These are phyloP conservation scores for Trachymyrmex septentrionalis DNA, from an alignment of 1,140 invertebrate species.

Conservation along the genomic window DNA sequence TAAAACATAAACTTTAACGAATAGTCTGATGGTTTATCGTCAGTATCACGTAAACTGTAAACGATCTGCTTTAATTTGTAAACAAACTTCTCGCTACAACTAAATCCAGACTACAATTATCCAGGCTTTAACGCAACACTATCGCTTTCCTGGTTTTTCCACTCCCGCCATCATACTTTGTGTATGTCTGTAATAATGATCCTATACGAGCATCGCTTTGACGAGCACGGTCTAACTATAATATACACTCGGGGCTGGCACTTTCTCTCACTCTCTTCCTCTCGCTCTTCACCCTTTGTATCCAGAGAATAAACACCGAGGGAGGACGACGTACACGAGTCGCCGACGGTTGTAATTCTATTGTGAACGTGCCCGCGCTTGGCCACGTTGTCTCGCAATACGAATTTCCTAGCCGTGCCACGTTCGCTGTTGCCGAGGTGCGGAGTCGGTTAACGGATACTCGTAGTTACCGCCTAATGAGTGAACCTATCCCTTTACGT, in stretches of 20 bases:
- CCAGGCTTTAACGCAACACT: not conserved
- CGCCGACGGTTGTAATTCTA: slow-evolving; percentile 60
- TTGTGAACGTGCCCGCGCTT: slow-evolving; percentile 64
- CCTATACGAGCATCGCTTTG: slow-evolving; percentile 27
- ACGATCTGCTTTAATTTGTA: not conserved
- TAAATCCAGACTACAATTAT: slow-evolving; percentile 36
- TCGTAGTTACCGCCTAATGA: slow-evolving; percentile 77
- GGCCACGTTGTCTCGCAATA: slow-evolving; percentile 54
- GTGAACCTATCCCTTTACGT: slow-evolving; percentile 77
- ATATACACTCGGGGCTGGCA: slow-evolving; percentile 22
- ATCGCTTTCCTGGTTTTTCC: slow-evolving; percentile 33
- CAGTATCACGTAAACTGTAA: not conserved
- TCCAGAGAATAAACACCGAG: slow-evolving; percentile 55
- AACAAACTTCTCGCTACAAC: not conserved
- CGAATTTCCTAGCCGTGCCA: slow-evolving; percentile 67
- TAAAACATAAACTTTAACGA: not conserved
- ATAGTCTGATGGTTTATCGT: not conserved
- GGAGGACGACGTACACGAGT: slow-evolving; percentile 52
- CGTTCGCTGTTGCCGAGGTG: slow-evolving; percentile 53
- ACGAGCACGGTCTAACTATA: slow-evolving; percentile 47
- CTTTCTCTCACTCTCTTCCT: not conserved
- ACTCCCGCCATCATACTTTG: slow-evolving; percentile 6
- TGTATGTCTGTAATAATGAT: slow-evolving; percentile 51
- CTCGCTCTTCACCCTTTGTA: slow-evolving; percentile 27
- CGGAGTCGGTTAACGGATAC: slow-evolving; percentile 68